Base-by-base conservation (phyloP, 1,140 invertebrate genomes). In the Orussus abietinus region DNA sequence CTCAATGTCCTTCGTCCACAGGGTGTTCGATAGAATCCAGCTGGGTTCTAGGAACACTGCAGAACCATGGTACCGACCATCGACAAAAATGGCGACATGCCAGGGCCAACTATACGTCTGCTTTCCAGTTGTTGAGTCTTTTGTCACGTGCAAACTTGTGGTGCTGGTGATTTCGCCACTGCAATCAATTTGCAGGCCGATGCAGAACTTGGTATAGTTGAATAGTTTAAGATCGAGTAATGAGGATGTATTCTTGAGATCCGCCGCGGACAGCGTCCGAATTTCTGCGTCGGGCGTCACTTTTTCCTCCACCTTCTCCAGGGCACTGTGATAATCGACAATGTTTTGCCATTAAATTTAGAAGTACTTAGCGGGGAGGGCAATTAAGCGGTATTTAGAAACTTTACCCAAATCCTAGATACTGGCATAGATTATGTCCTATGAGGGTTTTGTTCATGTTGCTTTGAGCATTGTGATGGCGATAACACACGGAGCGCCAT, bases 401-500 rank as follows among this genome's bases (percentile, higher is more conserved):
- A 31, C 25, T 53, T 44, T 64, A 81, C 77, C 69, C 73, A 42
- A 81, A 83, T 49, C 83, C 82, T 42, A 84, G 67, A 57, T 81
- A 79, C 19, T 70, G 62, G 49, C 83, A 85, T 15, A 80, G 67
- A 41, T 75, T 49, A 37, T 49, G 33, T 5, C 51, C 46, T 12
- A 55, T 31, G 5, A 17, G 17, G 0, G 59, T 62, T n/a, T 47
- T 40, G 0, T 54, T 51, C 17, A 53, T 45, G 15, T 69, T 64
- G 3, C 47, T 19, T 70, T 65, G 38, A 67, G 36, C 30, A 11
- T 31, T 38, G 1, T 37, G 4, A 32, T 75, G 59, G 47, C 77
- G n/a, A n/a, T n/a, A 64, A 49, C 85, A 88, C 1, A 78, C 57
- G 3, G 81, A 69, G 20, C 67, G 64, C 85, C 85, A 89, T 19